Evolutionary conservation across 2,888 invertebrate genomes (phyloP).

Genomic region (Pristionchus arcanus): DNA sequence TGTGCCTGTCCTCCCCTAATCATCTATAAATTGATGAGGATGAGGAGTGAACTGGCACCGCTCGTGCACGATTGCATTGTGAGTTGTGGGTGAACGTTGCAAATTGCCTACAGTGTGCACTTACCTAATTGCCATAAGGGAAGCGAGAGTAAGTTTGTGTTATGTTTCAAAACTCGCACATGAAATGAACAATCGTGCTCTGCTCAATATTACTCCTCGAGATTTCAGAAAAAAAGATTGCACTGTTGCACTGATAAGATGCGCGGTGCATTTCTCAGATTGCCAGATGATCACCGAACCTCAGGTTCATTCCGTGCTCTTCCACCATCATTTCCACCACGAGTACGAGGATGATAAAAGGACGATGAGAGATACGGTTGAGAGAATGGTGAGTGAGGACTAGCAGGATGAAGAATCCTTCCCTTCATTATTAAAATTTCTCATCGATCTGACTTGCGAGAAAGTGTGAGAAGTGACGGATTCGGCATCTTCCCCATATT

Average conservation of each 20-base stretch:
- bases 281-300: background rate
- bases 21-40: constrained; percentile 31
- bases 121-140: background rate
- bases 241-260: background rate
- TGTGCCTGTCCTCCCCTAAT: background rate
- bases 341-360: constrained; percentile 19
- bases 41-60: constrained; percentile 32
- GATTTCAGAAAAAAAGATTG: no score
- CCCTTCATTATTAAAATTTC: background rate
- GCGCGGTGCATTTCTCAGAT: background rate
- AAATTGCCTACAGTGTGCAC: background rate
- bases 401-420: background rate
- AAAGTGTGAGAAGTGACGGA: no score
- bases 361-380: constrained; percentile 5
- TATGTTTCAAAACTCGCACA: no score
- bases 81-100: background rate
- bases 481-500: no score
- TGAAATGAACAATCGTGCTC: no score
- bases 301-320: constrained; percentile 12
- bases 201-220: no score
- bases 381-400: background rate
- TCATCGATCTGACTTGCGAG: background rate
- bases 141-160: no score
- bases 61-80: constrained; percentile 17
- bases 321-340: constrained; percentile 22